phyloP scores from a whole-genome alignment of 2,113 vertebrate genomes.

The Cervus canadensis region DNA sequence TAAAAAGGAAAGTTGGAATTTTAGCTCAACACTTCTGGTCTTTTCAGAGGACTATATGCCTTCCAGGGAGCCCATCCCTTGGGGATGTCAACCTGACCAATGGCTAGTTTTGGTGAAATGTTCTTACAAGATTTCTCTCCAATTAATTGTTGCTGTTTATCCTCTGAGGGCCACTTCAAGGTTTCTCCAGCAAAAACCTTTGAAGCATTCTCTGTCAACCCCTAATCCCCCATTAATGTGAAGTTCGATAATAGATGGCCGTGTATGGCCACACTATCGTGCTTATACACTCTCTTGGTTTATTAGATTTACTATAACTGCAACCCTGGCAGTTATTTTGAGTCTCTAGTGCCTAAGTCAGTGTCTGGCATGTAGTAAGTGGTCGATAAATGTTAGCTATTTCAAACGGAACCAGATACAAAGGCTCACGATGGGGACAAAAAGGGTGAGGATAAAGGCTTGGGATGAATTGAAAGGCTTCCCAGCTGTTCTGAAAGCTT shows the following conservation, averaged over 20 bases:
- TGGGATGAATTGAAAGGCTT: neutral
- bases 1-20: neutral
- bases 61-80: neutral
- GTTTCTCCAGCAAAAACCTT: neutral
- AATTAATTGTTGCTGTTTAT: neutral
- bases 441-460: neutral
- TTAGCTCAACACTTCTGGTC: neutral
- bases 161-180: neutral
- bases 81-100: neutral
- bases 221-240: neutral
- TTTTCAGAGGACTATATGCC: neutral
- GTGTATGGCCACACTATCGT: neutral
- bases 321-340: neutral
- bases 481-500: neutral
- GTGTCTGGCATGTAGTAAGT: neutral
- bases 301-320: neutral
- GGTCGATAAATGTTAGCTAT: neutral
- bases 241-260: neutral
- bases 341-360: neutral
- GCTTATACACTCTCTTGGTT: neutral
- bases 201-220: conserved; percentile 11
- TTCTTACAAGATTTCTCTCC: neutral
- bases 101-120: neutral
- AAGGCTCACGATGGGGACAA: neutral
- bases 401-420: neutral